Evolutionary conservation across 2,113 vertebrate species (phyloP).

Genomic region (Empidonax traillii): DNA sequence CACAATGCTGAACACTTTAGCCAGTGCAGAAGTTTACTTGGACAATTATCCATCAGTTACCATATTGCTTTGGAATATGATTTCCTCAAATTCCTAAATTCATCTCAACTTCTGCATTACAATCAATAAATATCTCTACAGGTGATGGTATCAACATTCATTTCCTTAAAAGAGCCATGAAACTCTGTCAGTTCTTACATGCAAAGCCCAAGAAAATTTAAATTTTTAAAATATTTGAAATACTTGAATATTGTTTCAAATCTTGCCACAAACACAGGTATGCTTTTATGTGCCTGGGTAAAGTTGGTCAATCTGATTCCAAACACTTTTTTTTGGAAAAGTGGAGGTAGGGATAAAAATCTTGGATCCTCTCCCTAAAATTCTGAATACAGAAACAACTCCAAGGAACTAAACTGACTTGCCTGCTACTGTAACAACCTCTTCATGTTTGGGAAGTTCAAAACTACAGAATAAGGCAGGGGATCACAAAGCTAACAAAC

Average conservation of each 20-base stretch:
- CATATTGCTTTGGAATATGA: not conserved
- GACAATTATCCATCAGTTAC: not conserved
- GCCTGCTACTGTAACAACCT: not conserved
- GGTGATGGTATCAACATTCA: not conserved
- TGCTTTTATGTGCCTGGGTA: not conserved
- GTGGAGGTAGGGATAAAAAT: not conserved
- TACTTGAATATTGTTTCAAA: not conserved
- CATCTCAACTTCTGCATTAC: not conserved
- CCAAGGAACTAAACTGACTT: not conserved
- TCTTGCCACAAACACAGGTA: not conserved
- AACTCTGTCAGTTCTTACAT: not conserved
- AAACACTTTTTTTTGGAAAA: not conserved
- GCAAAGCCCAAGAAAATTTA: not conserved
- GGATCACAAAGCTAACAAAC: not conserved
- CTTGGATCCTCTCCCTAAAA: not conserved
- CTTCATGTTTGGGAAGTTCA: not conserved
- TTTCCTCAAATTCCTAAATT: not conserved
- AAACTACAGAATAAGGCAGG: not conserved
- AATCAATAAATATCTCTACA: not conserved
- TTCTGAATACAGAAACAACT: not conserved
- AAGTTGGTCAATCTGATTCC: not conserved
- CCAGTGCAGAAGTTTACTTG: not conserved
- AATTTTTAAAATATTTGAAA: not conserved
- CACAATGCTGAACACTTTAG: not conserved
- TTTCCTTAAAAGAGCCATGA: not conserved